These are phyloP conservation scores for Drosophila pegasa DNA, from an alignment of 2,888 invertebrate species.

Conservation along the genomic window DNA sequence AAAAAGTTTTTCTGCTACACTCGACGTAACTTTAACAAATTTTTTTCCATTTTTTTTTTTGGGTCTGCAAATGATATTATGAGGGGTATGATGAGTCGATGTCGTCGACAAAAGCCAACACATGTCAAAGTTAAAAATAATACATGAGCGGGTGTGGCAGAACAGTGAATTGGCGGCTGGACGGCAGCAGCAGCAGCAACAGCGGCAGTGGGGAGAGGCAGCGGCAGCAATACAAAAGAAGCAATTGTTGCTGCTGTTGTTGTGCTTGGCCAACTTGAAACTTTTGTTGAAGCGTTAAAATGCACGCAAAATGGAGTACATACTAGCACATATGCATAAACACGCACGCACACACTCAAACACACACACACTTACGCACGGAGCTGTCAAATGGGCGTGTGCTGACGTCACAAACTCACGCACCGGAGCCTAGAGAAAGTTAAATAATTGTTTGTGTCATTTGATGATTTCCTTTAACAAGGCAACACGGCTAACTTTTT, in stretches of 20 bases:
- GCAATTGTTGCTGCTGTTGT: constrained; percentile 46
- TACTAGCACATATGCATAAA: constrained; percentile 15
- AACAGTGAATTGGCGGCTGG: constrained; percentile 20
- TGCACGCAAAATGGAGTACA: constrained; percentile 43
- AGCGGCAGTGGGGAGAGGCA: not conserved
- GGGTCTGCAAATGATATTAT: constrained; percentile 55
- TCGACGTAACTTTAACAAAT: constrained; percentile 51
- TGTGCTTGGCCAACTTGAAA: constrained; percentile 60
- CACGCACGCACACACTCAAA: constrained; percentile 1
- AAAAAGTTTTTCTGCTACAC: constrained; percentile 64
- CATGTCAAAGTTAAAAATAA: constrained; percentile 79
- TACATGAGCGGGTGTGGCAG: constrained; percentile 33
- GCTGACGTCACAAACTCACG: constrained; percentile 72
- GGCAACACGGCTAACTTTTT: constrained; percentile 60
- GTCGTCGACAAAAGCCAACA: constrained; percentile 72
- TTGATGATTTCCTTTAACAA: constrained; percentile 78
- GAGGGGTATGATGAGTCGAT: constrained; percentile 66
- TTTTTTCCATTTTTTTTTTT: not conserved
- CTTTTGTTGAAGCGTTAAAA: constrained; percentile 62
- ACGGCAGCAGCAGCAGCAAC: constrained; percentile 5
- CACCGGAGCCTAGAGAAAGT: constrained; percentile 72
- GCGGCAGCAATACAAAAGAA: constrained; percentile 32
- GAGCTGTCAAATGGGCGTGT: constrained; percentile 56
- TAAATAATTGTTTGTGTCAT: constrained; percentile 80
- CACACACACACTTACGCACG: constrained; percentile 1